Base-by-base conservation (phyloP, 2,888 invertebrate genomes). In the Ectemnius continuus region DNA sequence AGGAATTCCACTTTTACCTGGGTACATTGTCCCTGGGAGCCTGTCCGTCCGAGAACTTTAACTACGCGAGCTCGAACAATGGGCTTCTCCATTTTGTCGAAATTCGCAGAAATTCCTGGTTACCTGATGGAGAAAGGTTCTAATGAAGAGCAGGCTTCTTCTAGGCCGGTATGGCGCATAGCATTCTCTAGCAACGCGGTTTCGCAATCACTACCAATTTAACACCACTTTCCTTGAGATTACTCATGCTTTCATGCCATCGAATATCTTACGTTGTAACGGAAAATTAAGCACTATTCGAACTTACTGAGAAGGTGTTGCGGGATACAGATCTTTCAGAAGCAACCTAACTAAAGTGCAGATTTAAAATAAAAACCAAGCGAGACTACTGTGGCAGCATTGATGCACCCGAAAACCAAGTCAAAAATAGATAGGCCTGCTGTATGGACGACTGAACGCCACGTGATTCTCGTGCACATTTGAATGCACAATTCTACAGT, bases 21-120 rank as follows among this genome's bases (percentile, higher is more conserved):
- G 76, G 99, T 99, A 96, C 99, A 99, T 92, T 99, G 99, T 88
- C 99, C 99, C 92, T 99, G 99, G 87, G 99, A 99, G 76, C 99
- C 99, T 78, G 99, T 99, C 89, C 99, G 96, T 76, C 99, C 99
- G 88, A 99, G 94, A 88, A 99, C 97, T 93, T 99, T 98, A 84
- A 98, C 97, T 73, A 99, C 99, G 92, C 97, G 95, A 85, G 97
- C 97, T 85, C 95, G 94, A 91, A 97, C 96, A 86, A 95, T 95
- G 84, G 96, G 96, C 92, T 97, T 97, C 91, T 97, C 96, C 96
- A 96, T 96, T 61, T 67, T 75, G 70, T 8, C 11, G 45, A 28
- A 48, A 23, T 8, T 4, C 23, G 16, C 20, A 52, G 16, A 1
- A 14, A 4, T 46, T 18, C 8, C 61, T 14, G 47, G 47, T 18